Percentiles rank a stretch among this genome's conserved stretches.
These are phyloP conservation scores for Penelope pileata DNA, from an alignment of 2,113 vertebrate genomes.

Conservation along the genomic window DNA sequence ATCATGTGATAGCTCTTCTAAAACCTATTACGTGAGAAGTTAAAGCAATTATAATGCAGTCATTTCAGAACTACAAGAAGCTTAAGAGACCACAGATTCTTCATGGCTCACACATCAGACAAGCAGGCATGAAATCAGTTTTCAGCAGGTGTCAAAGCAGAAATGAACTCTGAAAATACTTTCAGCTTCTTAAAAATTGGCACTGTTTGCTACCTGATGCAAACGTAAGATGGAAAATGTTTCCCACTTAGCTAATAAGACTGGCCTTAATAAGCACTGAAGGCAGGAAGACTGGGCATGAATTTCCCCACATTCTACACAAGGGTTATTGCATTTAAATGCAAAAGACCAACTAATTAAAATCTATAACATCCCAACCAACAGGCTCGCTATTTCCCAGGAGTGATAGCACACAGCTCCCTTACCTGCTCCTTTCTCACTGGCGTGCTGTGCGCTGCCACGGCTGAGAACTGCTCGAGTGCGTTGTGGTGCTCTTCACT, in stretches of 20 bases:
- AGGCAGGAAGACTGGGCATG: background rate
- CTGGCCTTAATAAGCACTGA: background rate
- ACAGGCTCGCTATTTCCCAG: background rate
- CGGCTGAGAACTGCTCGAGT: constrained; percentile 80
- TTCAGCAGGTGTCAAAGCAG: constrained; percentile 20
- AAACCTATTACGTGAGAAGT: constrained; percentile 32
- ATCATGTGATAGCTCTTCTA: background rate
- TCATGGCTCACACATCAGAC: constrained; percentile 23
- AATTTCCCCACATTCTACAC: background rate
- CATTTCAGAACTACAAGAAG: background rate
- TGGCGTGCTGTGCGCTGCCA: constrained; percentile 85
- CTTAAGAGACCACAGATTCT: constrained; percentile 20
- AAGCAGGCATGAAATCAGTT: constrained; percentile 39
- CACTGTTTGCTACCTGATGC: background rate
- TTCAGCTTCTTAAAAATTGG: background rate
- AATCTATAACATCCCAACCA: background rate
- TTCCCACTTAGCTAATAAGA: background rate
- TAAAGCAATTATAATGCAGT: constrained; percentile 33
- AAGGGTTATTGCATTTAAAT: background rate
- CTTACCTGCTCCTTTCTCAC: constrained; percentile 80
- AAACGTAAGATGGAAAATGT: background rate
- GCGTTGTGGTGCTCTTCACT: constrained; percentile 71
- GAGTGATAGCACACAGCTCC: fast-evolving
- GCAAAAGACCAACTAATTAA: fast-evolving
- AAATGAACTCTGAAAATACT: constrained; percentile 24